These are phyloP conservation scores for Hippasteria phrygiana DNA, from an alignment of 53 echinoderm and acorn worm genomes.

Conservation along the genomic window DNA sequence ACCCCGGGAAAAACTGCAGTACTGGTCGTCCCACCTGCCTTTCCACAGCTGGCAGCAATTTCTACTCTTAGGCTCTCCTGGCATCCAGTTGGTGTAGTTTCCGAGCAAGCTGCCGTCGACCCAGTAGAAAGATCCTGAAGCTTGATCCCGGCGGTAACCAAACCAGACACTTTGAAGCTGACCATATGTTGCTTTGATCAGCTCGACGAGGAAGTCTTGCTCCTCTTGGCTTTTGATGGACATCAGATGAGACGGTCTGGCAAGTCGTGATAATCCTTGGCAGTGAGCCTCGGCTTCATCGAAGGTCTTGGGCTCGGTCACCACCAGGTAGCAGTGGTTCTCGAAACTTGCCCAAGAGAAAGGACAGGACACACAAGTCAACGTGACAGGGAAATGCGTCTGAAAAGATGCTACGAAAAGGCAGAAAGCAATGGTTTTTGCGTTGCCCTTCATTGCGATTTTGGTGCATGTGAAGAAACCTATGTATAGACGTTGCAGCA, in stretches of 20 bases:
- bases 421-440: not conserved
- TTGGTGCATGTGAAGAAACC: too few relatives aligned
- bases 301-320: slow-evolving; percentile 7
- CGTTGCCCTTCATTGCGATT: not conserved
- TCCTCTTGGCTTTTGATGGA: slow-evolving; percentile 35
- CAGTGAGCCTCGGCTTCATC: slow-evolving; percentile 32
- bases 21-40: not conserved
- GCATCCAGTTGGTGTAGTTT: slow-evolving; percentile 14
- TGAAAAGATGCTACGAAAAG: not conserved
- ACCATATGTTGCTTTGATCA: not conserved
- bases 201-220: slow-evolving; percentile 19
- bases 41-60: not conserved
- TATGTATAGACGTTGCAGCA: too few relatives aligned
- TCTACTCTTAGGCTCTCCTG: not conserved
- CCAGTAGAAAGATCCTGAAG: slow-evolving; percentile 3
- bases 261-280: slow-evolving; percentile 8
- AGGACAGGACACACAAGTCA: not conserved
- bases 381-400: not conserved
- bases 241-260: slow-evolving; percentile 27
- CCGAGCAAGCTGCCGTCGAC: slow-evolving; percentile 10
- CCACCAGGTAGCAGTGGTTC: slow-evolving; percentile 16
- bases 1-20: not conserved
- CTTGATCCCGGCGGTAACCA: not conserved
- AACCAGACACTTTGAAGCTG: not conserved
- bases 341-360: not conserved